Conservation (phyloP, 2,888 invertebrate genomes). For the Philonicus albiceps region DNA sequence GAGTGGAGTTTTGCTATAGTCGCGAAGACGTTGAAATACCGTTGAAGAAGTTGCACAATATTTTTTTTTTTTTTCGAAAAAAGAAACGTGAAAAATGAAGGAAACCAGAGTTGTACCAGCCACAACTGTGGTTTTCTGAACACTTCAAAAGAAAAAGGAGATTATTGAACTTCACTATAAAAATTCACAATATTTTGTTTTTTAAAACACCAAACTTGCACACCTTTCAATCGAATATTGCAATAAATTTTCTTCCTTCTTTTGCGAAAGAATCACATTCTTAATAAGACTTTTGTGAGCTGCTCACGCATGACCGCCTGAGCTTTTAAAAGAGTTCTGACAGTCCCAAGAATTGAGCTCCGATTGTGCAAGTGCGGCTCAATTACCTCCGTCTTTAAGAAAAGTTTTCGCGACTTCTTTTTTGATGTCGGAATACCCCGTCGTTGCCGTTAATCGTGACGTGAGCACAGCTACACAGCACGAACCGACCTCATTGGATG, state of each 20-base stretch:
- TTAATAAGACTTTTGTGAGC: neutral
- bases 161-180: neutral
- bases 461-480: neutral
- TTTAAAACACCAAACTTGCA: neutral
- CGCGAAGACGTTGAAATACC: constrained; percentile 35
- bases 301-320: constrained; percentile 1
- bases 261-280: neutral
- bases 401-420: constrained; percentile 30
- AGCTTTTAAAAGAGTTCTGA: constrained; percentile 19
- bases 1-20: neutral
- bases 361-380: constrained; percentile 35
- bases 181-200: neutral
- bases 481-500: constrained; percentile 37
- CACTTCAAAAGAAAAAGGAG: neutral
- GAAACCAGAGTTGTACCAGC: neutral
- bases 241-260: neutral
- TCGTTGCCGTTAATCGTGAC: constrained; percentile 31
- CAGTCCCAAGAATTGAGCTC: constrained; percentile 2
- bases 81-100: neutral
- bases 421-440: constrained; percentile 29
- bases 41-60: constrained; percentile 33
- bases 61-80: neutral
- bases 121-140: neutral
- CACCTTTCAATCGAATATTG: neutral
- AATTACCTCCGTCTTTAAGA: constrained; percentile 34